Evolutionary conservation across 2,113 vertebrate genomes (phyloP).

Genomic region (Rhizomys pruinosus): DNA sequence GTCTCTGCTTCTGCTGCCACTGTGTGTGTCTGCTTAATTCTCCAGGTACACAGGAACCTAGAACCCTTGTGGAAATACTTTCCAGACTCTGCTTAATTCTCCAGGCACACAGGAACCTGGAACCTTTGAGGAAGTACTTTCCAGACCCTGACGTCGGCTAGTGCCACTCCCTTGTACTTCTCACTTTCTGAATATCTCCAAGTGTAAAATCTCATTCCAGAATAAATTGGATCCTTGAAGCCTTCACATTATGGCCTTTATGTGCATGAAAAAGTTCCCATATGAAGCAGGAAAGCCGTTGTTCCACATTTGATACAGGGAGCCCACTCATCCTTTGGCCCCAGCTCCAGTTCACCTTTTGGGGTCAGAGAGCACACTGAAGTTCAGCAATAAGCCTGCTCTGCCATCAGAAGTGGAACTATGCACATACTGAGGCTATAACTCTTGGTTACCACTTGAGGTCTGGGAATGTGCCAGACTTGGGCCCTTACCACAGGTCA

Average conservation of each 20-base stretch:
- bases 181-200: constrained; percentile 18
- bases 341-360: background rate
- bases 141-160: no score
- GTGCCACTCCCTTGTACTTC: background rate
- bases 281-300: background rate
- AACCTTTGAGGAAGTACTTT: background rate
- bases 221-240: background rate
- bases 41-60: background rate
- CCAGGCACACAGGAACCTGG: background rate
- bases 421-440: background rate
- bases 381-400: background rate
- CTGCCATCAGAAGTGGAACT: background rate
- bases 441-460: background rate
- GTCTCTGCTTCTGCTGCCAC: background rate
- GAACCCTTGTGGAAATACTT: no score
- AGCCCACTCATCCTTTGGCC: background rate
- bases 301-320: background rate
- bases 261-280: constrained; percentile 18
- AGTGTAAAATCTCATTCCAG: constrained; percentile 27
- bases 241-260: background rate
- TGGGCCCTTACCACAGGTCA: background rate
- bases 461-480: background rate
- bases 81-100: background rate
- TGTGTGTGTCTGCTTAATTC: background rate
- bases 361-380: background rate